Conservation (phyloP, 53 echinoderm and acorn worm species). For the Luidia sarsii region DNA sequence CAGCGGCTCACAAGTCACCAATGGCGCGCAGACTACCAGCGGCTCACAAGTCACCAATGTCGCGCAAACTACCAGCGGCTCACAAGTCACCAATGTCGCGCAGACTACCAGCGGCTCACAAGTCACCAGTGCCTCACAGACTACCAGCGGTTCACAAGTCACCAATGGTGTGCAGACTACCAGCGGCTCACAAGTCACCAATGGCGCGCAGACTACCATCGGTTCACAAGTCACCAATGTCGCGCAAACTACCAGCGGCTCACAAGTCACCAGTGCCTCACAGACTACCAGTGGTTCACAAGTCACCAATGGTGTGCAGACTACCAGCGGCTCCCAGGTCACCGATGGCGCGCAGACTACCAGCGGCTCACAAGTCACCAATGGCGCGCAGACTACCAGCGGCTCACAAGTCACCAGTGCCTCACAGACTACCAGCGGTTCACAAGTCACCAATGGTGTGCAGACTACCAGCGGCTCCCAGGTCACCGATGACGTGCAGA, state of each 20-base stretch:
- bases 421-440: neutral
- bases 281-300: neutral
- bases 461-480: no score
- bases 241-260: neutral
- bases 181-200: neutral
- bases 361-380: neutral
- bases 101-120: no score
- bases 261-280: neutral
- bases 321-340: neutral
- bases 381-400: neutral
- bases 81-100: neutral
- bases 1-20: no score
- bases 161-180: neutral
- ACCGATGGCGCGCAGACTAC: neutral
- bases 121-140: neutral
- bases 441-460: no score
- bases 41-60: no score
- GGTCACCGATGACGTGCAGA: no score
- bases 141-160: neutral
- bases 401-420: no score
- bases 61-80: neutral
- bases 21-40: no score
- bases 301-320: no score
- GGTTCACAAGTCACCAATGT: neutral
- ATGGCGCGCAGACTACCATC: neutral